These are phyloP conservation scores for Atta texana DNA, from an alignment of 1,140 invertebrate species.

Conservation along the genomic window DNA sequence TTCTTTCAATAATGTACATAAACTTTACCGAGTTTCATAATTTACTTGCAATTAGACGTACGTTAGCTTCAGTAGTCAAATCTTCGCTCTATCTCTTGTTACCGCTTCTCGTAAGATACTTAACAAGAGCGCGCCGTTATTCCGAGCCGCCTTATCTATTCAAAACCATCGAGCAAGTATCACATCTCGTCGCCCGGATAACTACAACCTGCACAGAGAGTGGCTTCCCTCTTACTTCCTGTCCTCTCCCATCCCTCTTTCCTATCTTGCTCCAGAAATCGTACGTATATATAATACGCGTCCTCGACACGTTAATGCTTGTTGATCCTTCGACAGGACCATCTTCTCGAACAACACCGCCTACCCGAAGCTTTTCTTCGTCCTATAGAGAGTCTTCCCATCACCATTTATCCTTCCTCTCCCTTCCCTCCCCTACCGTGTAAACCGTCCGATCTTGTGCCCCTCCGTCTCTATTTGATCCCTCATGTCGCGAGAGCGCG, in stretches of 20 bases:
- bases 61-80: not conserved
- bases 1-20: too few species aligned
- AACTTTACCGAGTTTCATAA: not conserved
- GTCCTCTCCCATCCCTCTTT: not conserved
- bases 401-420: not conserved
- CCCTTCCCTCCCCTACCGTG: too few species aligned
- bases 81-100: not conserved
- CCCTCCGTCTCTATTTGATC: slow-evolving; percentile 63
- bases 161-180: slow-evolving; percentile 57
- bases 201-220: slow-evolving; percentile 24
- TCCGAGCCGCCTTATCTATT: slow-evolving; percentile 48
- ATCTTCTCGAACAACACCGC: slow-evolving; percentile 28
- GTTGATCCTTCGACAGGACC: slow-evolving; percentile 72
- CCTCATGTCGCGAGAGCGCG: slow-evolving; percentile 34
- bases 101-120: slow-evolving; percentile 7
- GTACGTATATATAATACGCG: slow-evolving; percentile 8
- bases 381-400: not conserved
- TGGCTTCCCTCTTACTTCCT: slow-evolving; percentile 9
- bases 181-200: slow-evolving; percentile 46
- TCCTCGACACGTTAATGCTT: slow-evolving; percentile 69
- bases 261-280: slow-evolving; percentile 50
- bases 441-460: slow-evolving; percentile 51
- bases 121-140: slow-evolving; percentile 42
- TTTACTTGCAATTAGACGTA: not conserved
- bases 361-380: not conserved